These are phyloP conservation scores for Micoletzkya japonica DNA, from an alignment of 2,888 invertebrate genomes.

Conservation along the genomic window DNA sequence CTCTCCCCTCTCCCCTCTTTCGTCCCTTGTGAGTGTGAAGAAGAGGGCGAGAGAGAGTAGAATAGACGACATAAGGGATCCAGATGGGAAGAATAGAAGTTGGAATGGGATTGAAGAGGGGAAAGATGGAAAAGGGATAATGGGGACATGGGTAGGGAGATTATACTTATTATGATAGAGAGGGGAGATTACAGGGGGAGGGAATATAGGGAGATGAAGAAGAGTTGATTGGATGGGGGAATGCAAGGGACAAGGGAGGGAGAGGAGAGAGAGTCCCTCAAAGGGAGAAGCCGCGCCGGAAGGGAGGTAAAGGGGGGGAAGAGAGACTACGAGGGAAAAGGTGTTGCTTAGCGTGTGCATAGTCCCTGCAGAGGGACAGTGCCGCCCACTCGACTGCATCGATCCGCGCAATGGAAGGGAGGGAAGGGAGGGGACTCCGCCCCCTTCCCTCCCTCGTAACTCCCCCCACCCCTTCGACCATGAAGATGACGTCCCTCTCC, in stretches of 20 bases:
- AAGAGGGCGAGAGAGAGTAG: not conserved
- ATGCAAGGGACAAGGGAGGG: not conserved
- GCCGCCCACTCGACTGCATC: not conserved
- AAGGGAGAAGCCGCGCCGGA: not conserved
- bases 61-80: not conserved
- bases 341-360: not conserved
- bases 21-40: not conserved
- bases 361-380: not conserved
- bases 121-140: not conserved
- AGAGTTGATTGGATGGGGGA: not conserved
- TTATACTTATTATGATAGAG: not conserved
- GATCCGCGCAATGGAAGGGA: not conserved
- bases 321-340: not conserved
- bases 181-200: not conserved
- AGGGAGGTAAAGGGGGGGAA: not conserved
- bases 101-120: not conserved
- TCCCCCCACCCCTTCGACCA: not conserved
- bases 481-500: slow-evolving; percentile 11
- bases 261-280: not conserved
- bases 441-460: not conserved
- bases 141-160: not conserved
- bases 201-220: not conserved
- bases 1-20: not conserved
- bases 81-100: not conserved
- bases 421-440: not conserved